Conservation (phyloP, 2,797 vertebrate species). For the Anguilla megastoma region DNA sequence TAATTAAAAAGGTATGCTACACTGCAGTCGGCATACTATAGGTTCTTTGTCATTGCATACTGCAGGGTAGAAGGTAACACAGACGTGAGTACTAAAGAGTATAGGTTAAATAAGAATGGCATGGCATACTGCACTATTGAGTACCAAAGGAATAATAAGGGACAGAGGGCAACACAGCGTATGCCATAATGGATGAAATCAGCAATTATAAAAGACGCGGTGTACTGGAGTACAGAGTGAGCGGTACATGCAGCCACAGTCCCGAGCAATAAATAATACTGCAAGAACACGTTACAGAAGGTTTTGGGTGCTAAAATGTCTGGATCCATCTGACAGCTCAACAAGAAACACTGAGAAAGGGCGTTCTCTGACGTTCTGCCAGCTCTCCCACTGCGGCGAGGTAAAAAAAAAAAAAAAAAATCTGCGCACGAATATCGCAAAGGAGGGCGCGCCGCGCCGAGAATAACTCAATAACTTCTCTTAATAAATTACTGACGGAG, state of each 20-base stretch:
- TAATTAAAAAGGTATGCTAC: neutral
- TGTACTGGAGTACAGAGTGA: neutral
- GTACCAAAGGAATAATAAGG: neutral
- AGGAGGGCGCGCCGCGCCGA: constrained; percentile 10
- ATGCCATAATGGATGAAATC: neutral
- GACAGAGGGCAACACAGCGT: neutral
- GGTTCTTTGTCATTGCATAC: neutral
- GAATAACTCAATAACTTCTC: constrained; percentile 29
- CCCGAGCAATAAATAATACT: neutral
- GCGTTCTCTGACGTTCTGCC: constrained; percentile 29
- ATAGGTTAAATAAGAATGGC: too few species aligned
- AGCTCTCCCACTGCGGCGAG: constrained; percentile 16
- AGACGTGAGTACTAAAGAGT: neutral
- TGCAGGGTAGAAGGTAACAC: neutral
- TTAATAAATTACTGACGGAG: constrained; percentile 33
- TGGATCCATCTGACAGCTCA: neutral
- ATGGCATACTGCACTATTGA: too few species aligned
- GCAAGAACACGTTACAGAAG: neutral
- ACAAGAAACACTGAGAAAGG: constrained; percentile 19
- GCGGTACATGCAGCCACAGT: neutral
- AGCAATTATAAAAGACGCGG: too few species aligned
- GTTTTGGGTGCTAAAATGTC: neutral
- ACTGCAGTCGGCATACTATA: neutral
- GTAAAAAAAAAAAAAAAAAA: constrained; percentile 2
- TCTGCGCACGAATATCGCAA: constrained; percentile 25